Percentiles rank a stretch among this genome's conserved stretches.
Evolutionary conservation across 2,113 vertebrate genomes (phyloP).

Genomic region (Corapipo altera): DNA sequence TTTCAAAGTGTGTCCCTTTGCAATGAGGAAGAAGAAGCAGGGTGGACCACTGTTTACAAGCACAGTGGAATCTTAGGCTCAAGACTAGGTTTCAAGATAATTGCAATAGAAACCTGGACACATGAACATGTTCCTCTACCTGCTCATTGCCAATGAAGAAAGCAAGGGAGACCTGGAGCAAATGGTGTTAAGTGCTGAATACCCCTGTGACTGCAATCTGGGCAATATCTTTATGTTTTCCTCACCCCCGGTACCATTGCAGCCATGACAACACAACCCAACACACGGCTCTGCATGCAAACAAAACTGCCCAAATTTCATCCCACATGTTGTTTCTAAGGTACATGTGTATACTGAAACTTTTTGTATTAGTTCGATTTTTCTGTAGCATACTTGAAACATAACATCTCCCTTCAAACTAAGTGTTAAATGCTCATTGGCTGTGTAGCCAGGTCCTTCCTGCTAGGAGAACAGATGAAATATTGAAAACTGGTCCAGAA

Average conservation of each 20-base stretch:
- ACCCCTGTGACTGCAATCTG: fast-evolving
- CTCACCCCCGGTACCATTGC: not conserved
- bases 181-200: not conserved
- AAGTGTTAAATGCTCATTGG: not conserved
- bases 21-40: not conserved
- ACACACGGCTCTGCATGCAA: not conserved
- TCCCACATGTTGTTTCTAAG: not conserved
- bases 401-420: not conserved
- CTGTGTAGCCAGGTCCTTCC: not conserved
- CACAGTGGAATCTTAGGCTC: not conserved
- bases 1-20: not conserved
- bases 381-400: not conserved
- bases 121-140: not conserved
- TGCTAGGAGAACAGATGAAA: not conserved
- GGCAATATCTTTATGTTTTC: not conserved
- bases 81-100: not conserved
- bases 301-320: not conserved
- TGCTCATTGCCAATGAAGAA: not conserved
- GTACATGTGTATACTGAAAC: fast-evolving
- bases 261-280: not conserved
- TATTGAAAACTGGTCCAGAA: not conserved
- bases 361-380: not conserved
- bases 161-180: not conserved
- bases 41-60: not conserved
- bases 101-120: not conserved